Evolutionary conservation across 1,140 invertebrate species (phyloP), one percentile per base, ranked within the genome.

Genomic region (Brachionus angularis): DNA sequence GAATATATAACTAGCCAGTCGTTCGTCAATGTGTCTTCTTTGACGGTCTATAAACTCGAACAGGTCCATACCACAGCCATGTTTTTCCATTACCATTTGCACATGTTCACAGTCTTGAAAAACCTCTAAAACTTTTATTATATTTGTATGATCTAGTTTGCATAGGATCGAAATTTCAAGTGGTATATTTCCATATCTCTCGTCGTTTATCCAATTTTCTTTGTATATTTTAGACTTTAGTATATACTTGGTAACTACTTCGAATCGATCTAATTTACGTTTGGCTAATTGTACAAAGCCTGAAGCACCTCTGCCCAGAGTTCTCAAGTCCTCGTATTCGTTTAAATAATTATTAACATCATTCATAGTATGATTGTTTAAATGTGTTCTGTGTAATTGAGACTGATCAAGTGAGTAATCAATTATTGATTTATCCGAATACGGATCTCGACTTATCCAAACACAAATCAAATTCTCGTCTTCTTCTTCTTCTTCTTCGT

Each of bases 51-150:
- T 89, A 76, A 89, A 89, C 78, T 89, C 88, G 81, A 89, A 89
- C 50, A 89, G 77, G 77, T 89, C 88, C 87, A 89, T 88, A 1
- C 88, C 88, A 25, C 84, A 85, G n/a, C 88, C 88, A 77, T 88
- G 87, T 74, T 88, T 88, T 77, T 88, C 88, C 88, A 89, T 89
- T 16, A 89, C 87, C 83, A 89, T 82, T 82, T 89, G 87, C 74
- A 87, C 86, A 76, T 86, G 88, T 46, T 86, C 83, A 1, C 86
- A 85, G 76, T 88, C 88, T 77, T 89, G 87, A 79, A 86, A 89
- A 23, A 87, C 85, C 76, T 89, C 88, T 44, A 88, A 72, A n/a
- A 80, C 77, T 74, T 75, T 77, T 77, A 88, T 87, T 77, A 89
- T 88, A 75, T 89, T 89, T 42, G 86, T 84, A 80, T 89, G 88